Evolutionary conservation across 2,888 invertebrate species (phyloP).

Genomic region (Drosophila atripex): DNA sequence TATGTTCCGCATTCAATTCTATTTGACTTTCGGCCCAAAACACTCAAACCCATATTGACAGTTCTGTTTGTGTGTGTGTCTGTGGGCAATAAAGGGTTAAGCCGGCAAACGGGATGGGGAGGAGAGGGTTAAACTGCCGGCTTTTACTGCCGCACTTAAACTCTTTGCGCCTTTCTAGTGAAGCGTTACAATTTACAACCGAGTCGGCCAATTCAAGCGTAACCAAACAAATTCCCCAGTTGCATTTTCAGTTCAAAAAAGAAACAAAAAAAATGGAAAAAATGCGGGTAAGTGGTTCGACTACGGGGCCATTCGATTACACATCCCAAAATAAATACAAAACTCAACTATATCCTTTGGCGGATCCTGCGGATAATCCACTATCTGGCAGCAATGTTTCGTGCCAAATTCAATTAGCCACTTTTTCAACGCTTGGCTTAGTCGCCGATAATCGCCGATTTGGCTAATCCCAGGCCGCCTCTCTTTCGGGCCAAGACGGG

Average conservation of each 20-base stretch:
- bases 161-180: constrained; percentile 62
- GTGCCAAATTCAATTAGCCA: constrained; percentile 70
- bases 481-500: constrained; percentile 11
- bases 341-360: constrained; percentile 5
- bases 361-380: constrained; percentile 26
- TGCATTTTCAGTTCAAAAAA: background rate
- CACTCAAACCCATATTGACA: constrained; percentile 68
- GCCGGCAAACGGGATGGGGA: constrained; percentile 10
- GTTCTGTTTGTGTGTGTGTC: constrained; percentile 32
- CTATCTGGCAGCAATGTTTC: constrained; percentile 37
- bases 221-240: constrained; percentile 48
- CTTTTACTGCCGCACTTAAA: constrained; percentile 65
- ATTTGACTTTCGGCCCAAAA: constrained; percentile 67
- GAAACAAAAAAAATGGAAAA: background rate
- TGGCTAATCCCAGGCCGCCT: constrained; percentile 62
- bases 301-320: constrained; percentile 51
- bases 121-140: constrained; percentile 9
- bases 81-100: constrained; percentile 55
- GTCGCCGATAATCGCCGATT: constrained; percentile 59
- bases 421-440: constrained; percentile 68
- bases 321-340: constrained; percentile 8
- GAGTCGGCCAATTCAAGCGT: constrained; percentile 48
- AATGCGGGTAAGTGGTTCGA: background rate
- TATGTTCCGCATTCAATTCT: constrained; percentile 64
- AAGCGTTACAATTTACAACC: constrained; percentile 76